A percentile compares a stretch with the other conserved stretches of the same genome.
Evolutionary conservation across 2,888 invertebrate species (phyloP).

Genomic region (Nebria brevicollis): DNA sequence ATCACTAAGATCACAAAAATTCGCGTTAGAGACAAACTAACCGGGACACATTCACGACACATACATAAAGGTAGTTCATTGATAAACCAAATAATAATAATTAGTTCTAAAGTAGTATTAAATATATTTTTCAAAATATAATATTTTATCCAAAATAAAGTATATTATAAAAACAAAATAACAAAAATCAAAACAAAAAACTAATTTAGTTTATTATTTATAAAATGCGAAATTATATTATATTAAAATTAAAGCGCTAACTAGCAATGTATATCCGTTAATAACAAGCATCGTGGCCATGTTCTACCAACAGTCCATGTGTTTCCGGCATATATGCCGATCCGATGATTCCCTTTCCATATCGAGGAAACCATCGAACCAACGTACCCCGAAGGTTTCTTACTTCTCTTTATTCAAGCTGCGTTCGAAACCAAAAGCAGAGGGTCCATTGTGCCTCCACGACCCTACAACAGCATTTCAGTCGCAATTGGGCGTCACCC

Average conservation of each 20-base stretch:
- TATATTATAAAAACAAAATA: too few species aligned
- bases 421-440: not conserved
- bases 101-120: too few species aligned
- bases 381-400: not conserved
- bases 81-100: too few species aligned
- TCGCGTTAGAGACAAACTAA: too few species aligned
- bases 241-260: not conserved
- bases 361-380: not conserved
- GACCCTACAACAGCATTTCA: not conserved
- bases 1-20: too few species aligned
- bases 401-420: not conserved
- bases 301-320: not conserved
- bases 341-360: not conserved
- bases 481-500: not conserved
- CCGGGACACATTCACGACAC: too few species aligned
- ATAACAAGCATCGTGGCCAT: conserved; percentile 24
- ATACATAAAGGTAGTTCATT: too few species aligned
- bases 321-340: not conserved
- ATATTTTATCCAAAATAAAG: too few species aligned
- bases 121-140: too few species aligned
- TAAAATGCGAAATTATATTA: too few species aligned
- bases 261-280: conserved; percentile 22
- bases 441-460: not conserved
- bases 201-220: too few species aligned
- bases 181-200: too few species aligned